A percentile compares a stretch with the other conserved stretches of the same genome.
phyloP scores from a whole-genome alignment of 2,888 invertebrate genomes.

The Oxycera nigricornis region DNA sequence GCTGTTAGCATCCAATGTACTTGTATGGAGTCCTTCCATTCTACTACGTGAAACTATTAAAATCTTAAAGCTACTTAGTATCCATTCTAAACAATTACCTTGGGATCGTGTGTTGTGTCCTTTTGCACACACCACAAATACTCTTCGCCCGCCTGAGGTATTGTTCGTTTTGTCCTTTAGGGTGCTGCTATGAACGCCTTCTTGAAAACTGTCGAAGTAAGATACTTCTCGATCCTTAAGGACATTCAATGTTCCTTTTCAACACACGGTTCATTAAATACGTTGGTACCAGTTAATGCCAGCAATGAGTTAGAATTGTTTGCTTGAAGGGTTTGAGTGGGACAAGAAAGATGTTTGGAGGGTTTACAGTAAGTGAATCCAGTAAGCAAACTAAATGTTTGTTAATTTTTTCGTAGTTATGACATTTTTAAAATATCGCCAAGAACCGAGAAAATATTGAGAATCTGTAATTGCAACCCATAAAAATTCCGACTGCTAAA shows the following conservation, averaged over 20 bases:
- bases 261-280: slow-evolving; percentile 46
- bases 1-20: slow-evolving; percentile 8
- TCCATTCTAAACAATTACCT: slow-evolving; percentile 45
- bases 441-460: no score
- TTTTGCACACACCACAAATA: neutral
- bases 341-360: neutral
- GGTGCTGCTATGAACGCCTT: slow-evolving; percentile 5
- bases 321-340: neutral
- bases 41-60: slow-evolving; percentile 41
- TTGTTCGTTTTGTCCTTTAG: neutral
- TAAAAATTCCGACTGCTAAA: no score
- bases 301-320: slow-evolving; percentile 9
- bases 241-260: slow-evolving; percentile 34
- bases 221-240: neutral
- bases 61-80: slow-evolving; percentile 44
- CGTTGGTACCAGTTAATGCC: slow-evolving; percentile 42
- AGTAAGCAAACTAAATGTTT: neutral
- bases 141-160: neutral
- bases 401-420: neutral
- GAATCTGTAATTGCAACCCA: no score
- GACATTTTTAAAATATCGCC: neutral
- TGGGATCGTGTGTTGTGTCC: slow-evolving; percentile 33
- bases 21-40: neutral
- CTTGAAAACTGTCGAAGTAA: slow-evolving; percentile 29
- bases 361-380: neutral